phyloP scores from a whole-genome alignment of 2,888 invertebrate species.

The Antheraea assamensis region DNA sequence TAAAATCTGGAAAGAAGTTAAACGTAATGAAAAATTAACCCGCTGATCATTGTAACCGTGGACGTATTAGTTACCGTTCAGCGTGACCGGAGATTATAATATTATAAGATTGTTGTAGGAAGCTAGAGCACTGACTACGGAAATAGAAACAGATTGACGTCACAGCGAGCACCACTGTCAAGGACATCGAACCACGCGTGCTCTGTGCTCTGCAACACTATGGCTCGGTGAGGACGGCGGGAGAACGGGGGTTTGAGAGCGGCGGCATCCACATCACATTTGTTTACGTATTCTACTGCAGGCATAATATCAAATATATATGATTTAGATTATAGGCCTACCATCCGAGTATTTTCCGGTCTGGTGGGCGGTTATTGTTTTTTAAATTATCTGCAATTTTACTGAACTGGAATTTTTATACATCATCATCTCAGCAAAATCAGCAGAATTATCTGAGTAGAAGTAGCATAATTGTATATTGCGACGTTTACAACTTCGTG shows the following conservation, averaged over 20 bases:
- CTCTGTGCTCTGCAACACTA: background rate
- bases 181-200: constrained; percentile 26
- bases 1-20: background rate
- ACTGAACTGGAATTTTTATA: background rate
- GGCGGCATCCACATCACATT: background rate
- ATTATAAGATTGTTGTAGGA: background rate
- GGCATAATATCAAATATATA: background rate
- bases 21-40: background rate
- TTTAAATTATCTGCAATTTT: background rate
- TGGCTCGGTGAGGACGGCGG: background rate
- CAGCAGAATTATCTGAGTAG: background rate
- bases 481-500: background rate
- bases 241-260: background rate
- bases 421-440: background rate
- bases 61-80: background rate
- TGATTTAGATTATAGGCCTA: background rate
- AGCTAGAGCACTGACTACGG: constrained; percentile 20
- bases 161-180: constrained; percentile 34
- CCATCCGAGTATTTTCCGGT: background rate
- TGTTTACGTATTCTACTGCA: background rate
- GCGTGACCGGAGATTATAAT: background rate
- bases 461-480: background rate
- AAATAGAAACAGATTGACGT: constrained; percentile 37
- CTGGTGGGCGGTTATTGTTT: background rate
- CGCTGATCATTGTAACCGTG: background rate